Percentiles rank a stretch among this genome's conserved stretches.
Evolutionary conservation across 2,888 invertebrate species (phyloP).

Genomic region (Poecilus cupreus): DNA sequence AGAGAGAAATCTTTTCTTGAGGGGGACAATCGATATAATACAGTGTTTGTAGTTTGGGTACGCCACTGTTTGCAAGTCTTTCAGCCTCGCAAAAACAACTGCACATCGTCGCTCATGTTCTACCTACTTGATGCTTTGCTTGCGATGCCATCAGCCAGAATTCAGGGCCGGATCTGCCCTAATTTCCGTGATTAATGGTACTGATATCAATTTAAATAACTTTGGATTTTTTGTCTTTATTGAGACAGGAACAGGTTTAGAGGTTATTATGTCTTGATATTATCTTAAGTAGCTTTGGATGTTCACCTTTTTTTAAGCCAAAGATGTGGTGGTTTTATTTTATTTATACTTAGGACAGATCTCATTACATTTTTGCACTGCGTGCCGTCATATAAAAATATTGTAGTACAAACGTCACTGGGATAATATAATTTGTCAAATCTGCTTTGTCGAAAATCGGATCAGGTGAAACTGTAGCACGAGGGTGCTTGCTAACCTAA

Average conservation of each 20-base stretch:
- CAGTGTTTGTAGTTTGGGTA: background rate
- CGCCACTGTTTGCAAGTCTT: background rate
- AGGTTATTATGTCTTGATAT: conserved; percentile 2
- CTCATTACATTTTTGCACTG: too few species aligned
- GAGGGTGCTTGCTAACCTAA: too few species aligned
- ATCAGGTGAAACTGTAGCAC: too few species aligned
- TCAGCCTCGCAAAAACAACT: conserved; percentile 21
- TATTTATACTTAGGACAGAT: too few species aligned
- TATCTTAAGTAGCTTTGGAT: conserved; percentile 21
- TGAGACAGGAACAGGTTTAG: background rate
- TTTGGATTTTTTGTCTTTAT: conserved; percentile 27
- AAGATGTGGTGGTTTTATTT: background rate
- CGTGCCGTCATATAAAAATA: too few species aligned
- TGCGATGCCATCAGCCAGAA: conserved; percentile 10
- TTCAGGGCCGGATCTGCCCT: conserved; percentile 13
- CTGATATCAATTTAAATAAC: background rate
- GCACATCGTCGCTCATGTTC: conserved; percentile 19
- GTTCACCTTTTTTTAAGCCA: background rate
- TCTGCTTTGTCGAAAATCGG: too few species aligned
- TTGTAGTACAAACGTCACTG: too few species aligned
- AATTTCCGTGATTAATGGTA: conserved; percentile 31
- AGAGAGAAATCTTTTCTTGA: background rate
- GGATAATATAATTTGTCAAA: too few species aligned
- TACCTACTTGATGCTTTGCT: conserved; percentile 14
- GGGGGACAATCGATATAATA: background rate